A percentile compares a stretch with the other conserved stretches of the same genome.
Conservation (phyloP, 1,140 invertebrate genomes). For the Scaptomyza graminum region DNA sequence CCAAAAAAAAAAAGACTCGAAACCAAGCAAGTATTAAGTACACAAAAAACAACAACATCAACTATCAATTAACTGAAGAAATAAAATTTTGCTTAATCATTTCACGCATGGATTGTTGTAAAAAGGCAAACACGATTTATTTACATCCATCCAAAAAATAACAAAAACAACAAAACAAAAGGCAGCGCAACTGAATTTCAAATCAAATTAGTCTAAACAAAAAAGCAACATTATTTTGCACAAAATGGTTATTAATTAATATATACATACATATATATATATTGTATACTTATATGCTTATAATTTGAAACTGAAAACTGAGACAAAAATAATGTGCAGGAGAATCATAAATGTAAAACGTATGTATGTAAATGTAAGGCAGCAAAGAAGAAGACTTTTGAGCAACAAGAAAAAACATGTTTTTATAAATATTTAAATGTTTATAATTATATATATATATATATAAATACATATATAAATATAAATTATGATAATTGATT, state of each 20-base stretch:
- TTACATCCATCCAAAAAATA: conserved; percentile 64
- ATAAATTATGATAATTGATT: conserved; percentile 68
- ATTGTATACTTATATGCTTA: conserved; percentile 45
- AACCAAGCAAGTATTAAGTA: conserved; percentile 84
- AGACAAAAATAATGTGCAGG: conserved; percentile 31
- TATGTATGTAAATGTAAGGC: conserved; percentile 75
- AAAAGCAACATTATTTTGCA: conserved; percentile 68
- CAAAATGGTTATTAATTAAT: conserved; percentile 70
- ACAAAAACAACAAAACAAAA: conserved; percentile 35
- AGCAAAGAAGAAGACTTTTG: conserved; percentile 75
- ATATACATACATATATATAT: conserved; percentile 3
- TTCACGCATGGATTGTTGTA: conserved; percentile 67
- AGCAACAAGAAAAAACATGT: conserved; percentile 81
- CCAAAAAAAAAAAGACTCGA: conserved; percentile 79
- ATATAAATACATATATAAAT: conserved; percentile 51
- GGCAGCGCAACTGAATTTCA: conserved; percentile 80
- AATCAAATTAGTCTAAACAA: conserved; percentile 76
- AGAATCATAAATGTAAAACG: conserved; percentile 62
- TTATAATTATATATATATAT: conserved; percentile 68
- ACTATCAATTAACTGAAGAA: conserved; percentile 46
- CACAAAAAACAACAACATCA: conserved; percentile 63
- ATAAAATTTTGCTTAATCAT: conserved; percentile 64
- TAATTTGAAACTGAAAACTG: conserved; percentile 47
- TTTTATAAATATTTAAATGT: conserved; percentile 82
- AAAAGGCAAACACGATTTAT: conserved; percentile 62